Evolutionary conservation across 2,888 invertebrate species (phyloP).

Genomic region (Thelaira solivaga): DNA sequence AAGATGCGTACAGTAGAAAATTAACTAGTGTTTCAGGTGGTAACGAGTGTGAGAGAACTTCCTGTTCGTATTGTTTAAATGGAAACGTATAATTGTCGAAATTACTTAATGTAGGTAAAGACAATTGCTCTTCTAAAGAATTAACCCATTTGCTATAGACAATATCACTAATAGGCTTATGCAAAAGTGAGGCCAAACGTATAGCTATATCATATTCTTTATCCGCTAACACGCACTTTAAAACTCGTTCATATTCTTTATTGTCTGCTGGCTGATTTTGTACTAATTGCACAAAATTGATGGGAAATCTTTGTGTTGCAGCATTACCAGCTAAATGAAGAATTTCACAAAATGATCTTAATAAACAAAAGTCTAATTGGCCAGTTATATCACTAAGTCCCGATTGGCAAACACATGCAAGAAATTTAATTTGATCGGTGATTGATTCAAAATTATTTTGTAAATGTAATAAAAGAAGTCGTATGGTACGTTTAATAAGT

Average conservation of each 20-base stretch:
- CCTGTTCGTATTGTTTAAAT: slow-evolving; percentile 81
- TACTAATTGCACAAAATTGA: slow-evolving; percentile 70
- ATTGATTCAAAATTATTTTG: slow-evolving; percentile 81
- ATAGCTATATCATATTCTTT: slow-evolving; percentile 79
- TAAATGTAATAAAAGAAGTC: slow-evolving; percentile 81
- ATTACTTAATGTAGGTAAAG: slow-evolving; percentile 74
- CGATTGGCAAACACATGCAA: slow-evolving; percentile 80
- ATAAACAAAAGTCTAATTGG: slow-evolving; percentile 77
- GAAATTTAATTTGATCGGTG: slow-evolving; percentile 81
- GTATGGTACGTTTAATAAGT: slow-evolving; percentile 79
- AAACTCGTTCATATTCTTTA: slow-evolving; percentile 77
- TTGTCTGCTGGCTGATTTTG: slow-evolving; percentile 62
- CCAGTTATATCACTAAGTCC: slow-evolving; percentile 79
- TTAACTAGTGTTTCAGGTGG: slow-evolving; percentile 81
- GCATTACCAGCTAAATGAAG: slow-evolving; percentile 72
- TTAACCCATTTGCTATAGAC: slow-evolving; percentile 78
- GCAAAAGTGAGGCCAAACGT: slow-evolving; percentile 77
- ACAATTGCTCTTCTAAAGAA: slow-evolving; percentile 77
- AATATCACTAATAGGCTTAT: slow-evolving; percentile 77
- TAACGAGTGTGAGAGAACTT: slow-evolving; percentile 81
- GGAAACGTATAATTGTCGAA: slow-evolving; percentile 48
- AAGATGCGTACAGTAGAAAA: slow-evolving; percentile 80
- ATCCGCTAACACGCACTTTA: slow-evolving; percentile 76
- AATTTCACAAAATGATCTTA: slow-evolving; percentile 79
- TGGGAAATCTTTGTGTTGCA: slow-evolving; percentile 58